Conservation (phyloP, 2,797 vertebrate genomes). For the Chlorospingus flavigularis region DNA sequence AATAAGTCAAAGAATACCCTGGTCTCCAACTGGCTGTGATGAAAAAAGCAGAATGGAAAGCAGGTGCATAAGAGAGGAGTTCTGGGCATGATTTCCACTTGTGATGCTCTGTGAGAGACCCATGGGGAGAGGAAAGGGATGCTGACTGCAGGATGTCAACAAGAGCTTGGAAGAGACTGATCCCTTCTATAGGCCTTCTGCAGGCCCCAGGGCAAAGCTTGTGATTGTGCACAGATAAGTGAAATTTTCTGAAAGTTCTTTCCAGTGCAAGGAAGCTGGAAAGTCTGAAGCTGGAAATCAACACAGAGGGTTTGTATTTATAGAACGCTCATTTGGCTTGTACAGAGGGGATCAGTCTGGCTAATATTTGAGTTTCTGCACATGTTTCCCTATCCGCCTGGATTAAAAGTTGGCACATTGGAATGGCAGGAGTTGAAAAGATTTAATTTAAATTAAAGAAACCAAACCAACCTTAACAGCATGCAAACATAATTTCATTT, state of each 20-base stretch:
- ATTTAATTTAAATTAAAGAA: background rate
- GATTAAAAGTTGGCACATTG: background rate
- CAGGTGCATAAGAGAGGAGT: background rate
- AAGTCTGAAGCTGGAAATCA: background rate
- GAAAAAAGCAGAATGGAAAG: background rate
- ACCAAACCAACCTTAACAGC: background rate
- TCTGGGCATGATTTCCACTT: background rate
- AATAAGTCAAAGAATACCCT: background rate
- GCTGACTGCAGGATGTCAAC: background rate
- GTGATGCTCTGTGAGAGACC: background rate
- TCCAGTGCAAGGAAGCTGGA: background rate
- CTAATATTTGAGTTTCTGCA: constrained; percentile 30
- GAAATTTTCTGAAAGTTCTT: background rate
- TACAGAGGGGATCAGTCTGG: background rate
- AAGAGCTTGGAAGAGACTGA: background rate
- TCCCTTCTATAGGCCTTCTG: background rate
- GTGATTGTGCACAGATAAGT: background rate
- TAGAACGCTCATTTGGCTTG: background rate
- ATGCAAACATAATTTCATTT: background rate
- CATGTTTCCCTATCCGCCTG: background rate
- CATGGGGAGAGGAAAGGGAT: background rate
- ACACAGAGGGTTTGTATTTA: background rate
- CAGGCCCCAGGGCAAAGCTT: background rate
- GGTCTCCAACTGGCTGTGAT: background rate
- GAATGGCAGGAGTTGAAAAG: background rate